A percentile compares a stretch with the other conserved stretches of the same genome.
These are phyloP conservation scores for Cremastobaeus sp. DNA, from an alignment of 2,888 invertebrate genomes.

Conservation along the genomic window DNA sequence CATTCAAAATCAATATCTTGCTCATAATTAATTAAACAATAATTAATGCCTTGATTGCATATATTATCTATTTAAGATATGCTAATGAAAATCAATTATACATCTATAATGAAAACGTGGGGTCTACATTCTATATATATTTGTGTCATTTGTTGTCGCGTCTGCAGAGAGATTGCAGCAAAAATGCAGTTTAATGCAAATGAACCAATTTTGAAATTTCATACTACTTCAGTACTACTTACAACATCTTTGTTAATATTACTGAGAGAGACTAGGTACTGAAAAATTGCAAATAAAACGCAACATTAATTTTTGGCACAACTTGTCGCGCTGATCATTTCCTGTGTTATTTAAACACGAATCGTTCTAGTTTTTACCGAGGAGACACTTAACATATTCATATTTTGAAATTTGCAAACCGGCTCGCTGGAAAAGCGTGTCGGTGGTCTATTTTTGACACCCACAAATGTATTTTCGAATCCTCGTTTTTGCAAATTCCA, in stretches of 20 bases:
- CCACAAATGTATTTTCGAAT: background rate
- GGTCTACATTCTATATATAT: no score
- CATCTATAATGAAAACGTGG: no score
- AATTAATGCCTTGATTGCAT: no score
- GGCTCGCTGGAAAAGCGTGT: constrained; percentile 16
- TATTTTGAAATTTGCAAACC: no score
- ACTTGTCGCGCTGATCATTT: background rate
- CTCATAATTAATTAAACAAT: no score
- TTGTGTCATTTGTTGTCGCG: no score
- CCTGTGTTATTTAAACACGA: background rate
- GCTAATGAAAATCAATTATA: no score
- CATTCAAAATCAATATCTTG: no score
- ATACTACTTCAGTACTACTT: constrained; percentile 26
- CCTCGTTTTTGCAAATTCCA: no score
- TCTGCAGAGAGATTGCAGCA: constrained; percentile 13
- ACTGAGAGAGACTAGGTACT: constrained; percentile 10
- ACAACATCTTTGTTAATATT: constrained; percentile 21
- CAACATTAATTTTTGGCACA: constrained; percentile 23
- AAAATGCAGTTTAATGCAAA: constrained; percentile 13
- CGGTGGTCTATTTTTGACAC: constrained; percentile 15
- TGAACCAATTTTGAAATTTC: constrained; percentile 7
- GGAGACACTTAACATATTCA: no score
- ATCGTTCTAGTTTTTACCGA: background rate
- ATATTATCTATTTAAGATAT: no score
- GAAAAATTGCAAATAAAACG: constrained; percentile 17